Base-by-base conservation (phyloP, 2,797 vertebrate genomes). In the Clamator glandarius region DNA sequence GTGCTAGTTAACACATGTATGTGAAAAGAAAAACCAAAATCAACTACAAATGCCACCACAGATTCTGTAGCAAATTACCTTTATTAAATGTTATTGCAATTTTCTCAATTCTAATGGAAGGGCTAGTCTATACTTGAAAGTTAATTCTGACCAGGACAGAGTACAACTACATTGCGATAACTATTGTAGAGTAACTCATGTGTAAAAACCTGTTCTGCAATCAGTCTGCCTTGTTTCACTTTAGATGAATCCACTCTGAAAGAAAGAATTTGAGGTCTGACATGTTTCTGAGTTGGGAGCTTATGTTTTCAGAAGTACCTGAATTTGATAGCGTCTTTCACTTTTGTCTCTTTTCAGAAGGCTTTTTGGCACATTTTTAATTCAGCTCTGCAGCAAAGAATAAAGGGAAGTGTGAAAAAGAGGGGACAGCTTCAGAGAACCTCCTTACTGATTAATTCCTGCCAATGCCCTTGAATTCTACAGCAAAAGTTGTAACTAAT, bases 141-240 rank as follows among this genome's bases (percentile, higher is more conserved):
- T 62, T 81, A 90, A 75, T 86, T 93, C 83, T 94, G 80, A 69
- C 28, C 62, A 69, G 62, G 35, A 75, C 17, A 88, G 64, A 48
- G 64, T 80, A 72, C 55, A 39, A 0, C 1, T 26, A 42, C 54
- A 19, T 51, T 93, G 76, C 79, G 91, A 33, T 44, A 81, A 54
- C 58, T 73, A 21, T 39, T 91, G 87, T 85, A 92, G 85, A 90
- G 73, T 59, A 91, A 79, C 62, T 81, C 10, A 3, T 52, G 50
- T 74, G 77, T 93, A 76, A 92, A 95, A 86, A 76, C 39, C 10
- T 81, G n/a, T 75, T 88, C 70, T 90, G 62, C 62, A 88, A 62
- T 86, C 57, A 62, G 31, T 50, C 46, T 73, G 25, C n/a, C 42
- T 75, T 6, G 0, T 54, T 84, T 57, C 15, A 55, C 57, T 90